Base-by-base conservation (phyloP, 2,888 invertebrate genomes). In the Lymantria monacha region DNA sequence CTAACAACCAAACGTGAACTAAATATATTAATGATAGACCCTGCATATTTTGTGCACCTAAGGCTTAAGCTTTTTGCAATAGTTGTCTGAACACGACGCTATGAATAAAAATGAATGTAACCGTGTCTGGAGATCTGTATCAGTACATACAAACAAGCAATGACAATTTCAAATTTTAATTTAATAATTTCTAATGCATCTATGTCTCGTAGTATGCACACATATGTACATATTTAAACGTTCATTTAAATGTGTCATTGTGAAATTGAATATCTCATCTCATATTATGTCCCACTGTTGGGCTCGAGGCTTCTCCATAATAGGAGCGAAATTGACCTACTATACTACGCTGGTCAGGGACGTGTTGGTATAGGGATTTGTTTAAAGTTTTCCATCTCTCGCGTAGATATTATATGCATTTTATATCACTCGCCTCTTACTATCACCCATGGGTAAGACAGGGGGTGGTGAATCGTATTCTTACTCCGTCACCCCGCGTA, bases 21-120 rank as follows among this genome's bases (percentile, higher is more conserved):
- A 76, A 81, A 84, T 82, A 71, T 74, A 68, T 66, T 73, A 70
- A 75, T 75, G 70, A 74, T 74, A 69, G 72, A 68, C 69, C 69
- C 58, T 58, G 61, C 58, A 65, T 59, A 68, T 67, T 77, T 76
- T 79, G 74, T 74, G 68, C 65, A 63, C 62, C 60, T 66, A 70
- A 67, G 69, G 67, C 69, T 72, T 68, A 64, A 62, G 64, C 62
- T 74, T 75, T 75, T 74, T 70, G 62, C 70, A 72, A 57, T 53
- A 58, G 56, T 66, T 56, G 65, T 68, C 66, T 64, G 57, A 63
- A 66, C 63, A 69, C 63, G 64, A 68, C 61, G 69, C 69, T 72
- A 71, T 75, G 79, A 76, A 78, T 79, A 78, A 77, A 72, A 74
- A 76, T 73, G 68, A 74, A 72, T 72, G 59, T 75, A 74, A 76